Percentiles rank a stretch among this genome's conserved stretches.
phyloP scores from a whole-genome alignment of 2,888 invertebrate species.

The Sminthurinus aureus region DNA sequence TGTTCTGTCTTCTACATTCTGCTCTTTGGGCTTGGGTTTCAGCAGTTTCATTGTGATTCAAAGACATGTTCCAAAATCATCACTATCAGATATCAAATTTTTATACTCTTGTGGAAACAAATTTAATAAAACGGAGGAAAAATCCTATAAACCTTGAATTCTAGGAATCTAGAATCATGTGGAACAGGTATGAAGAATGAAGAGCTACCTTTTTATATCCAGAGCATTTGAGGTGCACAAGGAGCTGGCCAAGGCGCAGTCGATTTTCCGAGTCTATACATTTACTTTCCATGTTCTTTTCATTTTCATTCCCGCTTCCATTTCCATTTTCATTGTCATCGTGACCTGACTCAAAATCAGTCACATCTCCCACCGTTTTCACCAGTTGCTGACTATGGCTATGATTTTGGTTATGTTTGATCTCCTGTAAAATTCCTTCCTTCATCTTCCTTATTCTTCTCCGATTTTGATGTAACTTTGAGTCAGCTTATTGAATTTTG shows the following conservation, averaged over 20 bases:
- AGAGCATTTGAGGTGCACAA: slow-evolving; percentile 56
- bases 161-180: too few species aligned
- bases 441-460: not conserved
- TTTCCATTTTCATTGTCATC: too few species aligned
- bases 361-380: not conserved
- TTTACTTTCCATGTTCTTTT: not conserved
- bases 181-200: not conserved
- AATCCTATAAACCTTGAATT: too few species aligned
- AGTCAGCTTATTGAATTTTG: not conserved
- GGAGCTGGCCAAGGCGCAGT: slow-evolving; percentile 53
- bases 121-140: too few species aligned
- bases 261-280: not conserved
- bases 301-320: too few species aligned
- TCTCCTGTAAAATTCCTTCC: not conserved
- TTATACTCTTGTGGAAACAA: too few species aligned
- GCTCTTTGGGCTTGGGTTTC: too few species aligned
- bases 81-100: too few species aligned
- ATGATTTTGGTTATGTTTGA: not conserved
- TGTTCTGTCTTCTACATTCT: too few species aligned
- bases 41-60: too few species aligned
- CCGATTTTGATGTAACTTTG: too few species aligned
- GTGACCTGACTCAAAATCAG: not conserved
- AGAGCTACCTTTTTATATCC: slow-evolving; percentile 57
- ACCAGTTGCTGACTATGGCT: slow-evolving; percentile 34
- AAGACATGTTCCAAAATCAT: too few species aligned